Conservation (phyloP, 92 coral and sea anemone genomes). For the Zoanthus gigantus region DNA sequence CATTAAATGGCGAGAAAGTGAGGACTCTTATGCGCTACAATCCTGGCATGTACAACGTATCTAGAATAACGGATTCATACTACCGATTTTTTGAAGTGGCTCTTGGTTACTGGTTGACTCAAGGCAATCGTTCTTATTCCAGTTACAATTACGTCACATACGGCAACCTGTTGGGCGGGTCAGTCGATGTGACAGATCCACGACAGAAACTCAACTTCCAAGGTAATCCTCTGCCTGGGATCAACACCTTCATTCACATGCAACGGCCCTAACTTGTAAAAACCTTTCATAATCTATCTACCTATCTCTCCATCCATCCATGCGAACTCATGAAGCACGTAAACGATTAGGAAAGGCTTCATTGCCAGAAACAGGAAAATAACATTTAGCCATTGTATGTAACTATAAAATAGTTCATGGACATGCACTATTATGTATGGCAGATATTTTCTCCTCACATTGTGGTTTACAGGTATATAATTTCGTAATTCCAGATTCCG, state of each 20-base stretch:
- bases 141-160: slow-evolving; percentile 67
- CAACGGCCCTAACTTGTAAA: too few species aligned
- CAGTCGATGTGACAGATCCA: slow-evolving; percentile 65
- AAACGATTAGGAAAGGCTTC: too few species aligned
- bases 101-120: slow-evolving; percentile 79
- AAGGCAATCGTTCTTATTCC: slow-evolving; percentile 75
- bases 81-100: slow-evolving; percentile 93
- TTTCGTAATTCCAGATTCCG: too few species aligned
- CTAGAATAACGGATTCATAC: slow-evolving; percentile 73
- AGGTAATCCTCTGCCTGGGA: slow-evolving; percentile 27
- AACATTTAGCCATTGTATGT: too few species aligned
- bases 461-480: too few species aligned
- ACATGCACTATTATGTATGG: too few species aligned
- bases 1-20: slow-evolving; percentile 72
- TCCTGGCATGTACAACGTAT: slow-evolving; percentile 71
- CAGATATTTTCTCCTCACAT: too few species aligned
- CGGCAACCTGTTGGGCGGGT: slow-evolving; percentile 76
- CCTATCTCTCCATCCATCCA: background rate
- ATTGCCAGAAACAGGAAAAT: too few species aligned
- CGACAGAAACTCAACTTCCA: slow-evolving; percentile 69
- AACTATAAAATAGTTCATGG: too few species aligned
- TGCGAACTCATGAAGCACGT: too few species aligned
- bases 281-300: too few species aligned
- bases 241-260: too few species aligned
- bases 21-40: slow-evolving; percentile 72